phyloP scores from a whole-genome alignment of 2,113 vertebrate species.

The Antigone vipio region DNA sequence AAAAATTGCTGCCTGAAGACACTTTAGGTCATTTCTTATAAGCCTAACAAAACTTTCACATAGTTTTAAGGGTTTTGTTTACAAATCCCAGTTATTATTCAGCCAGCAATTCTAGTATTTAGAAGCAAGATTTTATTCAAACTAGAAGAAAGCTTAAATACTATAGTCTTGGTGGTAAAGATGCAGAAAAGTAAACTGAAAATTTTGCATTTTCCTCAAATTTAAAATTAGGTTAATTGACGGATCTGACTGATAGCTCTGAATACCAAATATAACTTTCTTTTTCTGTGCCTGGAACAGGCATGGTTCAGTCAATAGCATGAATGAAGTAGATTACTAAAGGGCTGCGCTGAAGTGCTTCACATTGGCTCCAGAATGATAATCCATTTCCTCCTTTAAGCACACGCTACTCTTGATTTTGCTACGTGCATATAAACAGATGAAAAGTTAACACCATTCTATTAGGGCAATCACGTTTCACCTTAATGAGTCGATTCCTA shows the following conservation, averaged over 20 bases:
- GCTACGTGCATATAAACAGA: accelerated
- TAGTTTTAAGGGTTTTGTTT: background rate
- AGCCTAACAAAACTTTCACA: background rate
- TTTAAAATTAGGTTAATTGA: background rate
- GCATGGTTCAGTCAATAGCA: background rate
- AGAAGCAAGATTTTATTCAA: background rate
- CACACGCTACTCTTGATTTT: background rate
- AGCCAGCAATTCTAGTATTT: background rate
- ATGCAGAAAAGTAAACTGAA: background rate
- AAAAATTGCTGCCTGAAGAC: background rate
- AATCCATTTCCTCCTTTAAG: background rate
- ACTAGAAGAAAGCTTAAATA: background rate
- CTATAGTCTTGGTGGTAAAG: background rate
- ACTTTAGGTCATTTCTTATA: background rate
- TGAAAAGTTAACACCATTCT: background rate
- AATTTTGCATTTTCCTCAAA: background rate
- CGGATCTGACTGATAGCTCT: background rate
- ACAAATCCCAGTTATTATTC: background rate
- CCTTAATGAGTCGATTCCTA: background rate
- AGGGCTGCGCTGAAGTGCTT: background rate
- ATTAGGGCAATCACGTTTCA: background rate
- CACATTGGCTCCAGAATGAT: background rate
- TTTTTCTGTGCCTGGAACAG: background rate
- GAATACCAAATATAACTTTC: background rate
- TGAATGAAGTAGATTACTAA: background rate